phyloP scores from a whole-genome alignment of 2,797 vertebrate species.

The Neosilurus hyrtlii region DNA sequence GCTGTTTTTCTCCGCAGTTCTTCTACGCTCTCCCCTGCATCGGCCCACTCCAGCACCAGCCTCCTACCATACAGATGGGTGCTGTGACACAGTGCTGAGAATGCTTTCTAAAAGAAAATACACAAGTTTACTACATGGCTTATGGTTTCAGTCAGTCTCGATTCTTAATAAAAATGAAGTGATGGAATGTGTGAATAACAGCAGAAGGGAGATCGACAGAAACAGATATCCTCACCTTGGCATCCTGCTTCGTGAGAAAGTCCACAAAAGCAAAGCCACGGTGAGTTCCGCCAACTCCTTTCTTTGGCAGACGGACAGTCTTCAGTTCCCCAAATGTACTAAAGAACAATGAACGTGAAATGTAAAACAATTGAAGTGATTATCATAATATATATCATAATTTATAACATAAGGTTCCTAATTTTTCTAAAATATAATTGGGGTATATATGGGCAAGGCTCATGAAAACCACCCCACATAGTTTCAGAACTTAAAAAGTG shows the following conservation, averaged over 20 bases:
- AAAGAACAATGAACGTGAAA: conserved; percentile 3
- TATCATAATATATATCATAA: not conserved
- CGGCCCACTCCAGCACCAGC: conserved; percentile 95
- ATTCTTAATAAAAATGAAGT: conserved; percentile 31
- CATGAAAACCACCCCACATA: no score
- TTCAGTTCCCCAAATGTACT: conserved; percentile 97
- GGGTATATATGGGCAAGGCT: not conserved
- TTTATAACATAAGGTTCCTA: not conserved
- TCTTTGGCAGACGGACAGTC: conserved; percentile 91
- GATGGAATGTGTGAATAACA: not conserved
- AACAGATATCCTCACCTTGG: conserved; percentile 80
- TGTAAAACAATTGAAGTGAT: not conserved
- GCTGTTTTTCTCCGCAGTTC: conserved; percentile 87
- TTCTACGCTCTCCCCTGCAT: conserved; percentile 86
- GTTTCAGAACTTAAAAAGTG: no score
- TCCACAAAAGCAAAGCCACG: conserved; percentile 95
- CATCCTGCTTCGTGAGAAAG: conserved; percentile 95
- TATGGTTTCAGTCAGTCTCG: not conserved
- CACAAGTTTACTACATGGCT: not conserved
- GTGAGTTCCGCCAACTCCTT: conserved; percentile 84
- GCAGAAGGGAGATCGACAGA: not conserved
- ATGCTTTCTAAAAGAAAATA: conserved; percentile 80
- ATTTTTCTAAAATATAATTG: not conserved
- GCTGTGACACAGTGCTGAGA: conserved; percentile 91
- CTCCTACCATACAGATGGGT: conserved; percentile 95